Percentiles rank a stretch among this genome's conserved stretches.
phyloP scores from a whole-genome alignment of 2,797 vertebrate genomes.

The Eulemur albifrons region DNA sequence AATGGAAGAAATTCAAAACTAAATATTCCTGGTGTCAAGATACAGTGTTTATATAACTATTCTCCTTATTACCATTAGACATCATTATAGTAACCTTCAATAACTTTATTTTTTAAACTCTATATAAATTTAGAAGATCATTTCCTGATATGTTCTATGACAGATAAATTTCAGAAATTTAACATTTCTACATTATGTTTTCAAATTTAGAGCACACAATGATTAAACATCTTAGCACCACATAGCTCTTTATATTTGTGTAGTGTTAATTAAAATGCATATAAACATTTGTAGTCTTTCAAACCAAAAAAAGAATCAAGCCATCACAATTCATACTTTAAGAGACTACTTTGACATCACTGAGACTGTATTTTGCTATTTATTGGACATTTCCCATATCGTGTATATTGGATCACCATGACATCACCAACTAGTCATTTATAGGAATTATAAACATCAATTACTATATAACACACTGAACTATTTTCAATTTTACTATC shows the following conservation, averaged over 20 bases:
- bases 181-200: neutral
- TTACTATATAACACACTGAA: neutral
- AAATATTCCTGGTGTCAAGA: neutral
- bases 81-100: neutral
- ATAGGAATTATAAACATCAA: neutral
- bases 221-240: neutral
- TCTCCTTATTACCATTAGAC: neutral
- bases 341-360: neutral
- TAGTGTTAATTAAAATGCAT: neutral
- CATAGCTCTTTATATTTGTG: neutral
- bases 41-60: neutral
- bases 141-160: neutral
- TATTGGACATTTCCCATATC: neutral
- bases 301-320: constrained; percentile 13
- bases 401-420: neutral
- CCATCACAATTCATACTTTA: neutral
- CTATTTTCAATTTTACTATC: neutral
- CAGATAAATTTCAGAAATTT: neutral
- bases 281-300: neutral
- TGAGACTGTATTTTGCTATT: neutral
- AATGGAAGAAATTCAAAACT: neutral
- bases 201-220: neutral
- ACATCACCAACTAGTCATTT: neutral
- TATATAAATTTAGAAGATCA: neutral
- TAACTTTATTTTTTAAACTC: neutral